These are phyloP conservation scores for Brachyhypopomus occidentalis DNA, from an alignment of 2,113 vertebrate genomes.

Conservation along the genomic window DNA sequence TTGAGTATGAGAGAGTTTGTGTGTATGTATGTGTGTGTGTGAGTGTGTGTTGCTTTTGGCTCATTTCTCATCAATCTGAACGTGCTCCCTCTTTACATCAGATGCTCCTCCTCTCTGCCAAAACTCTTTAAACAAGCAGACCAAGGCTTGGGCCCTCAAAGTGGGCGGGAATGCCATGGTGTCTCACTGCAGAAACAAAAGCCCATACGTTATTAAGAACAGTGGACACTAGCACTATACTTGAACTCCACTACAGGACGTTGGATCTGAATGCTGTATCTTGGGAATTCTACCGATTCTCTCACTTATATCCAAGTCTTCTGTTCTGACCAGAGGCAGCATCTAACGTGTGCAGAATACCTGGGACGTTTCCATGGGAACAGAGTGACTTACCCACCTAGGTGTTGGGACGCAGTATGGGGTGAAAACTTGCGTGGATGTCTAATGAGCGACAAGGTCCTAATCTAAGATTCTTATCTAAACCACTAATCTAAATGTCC, in stretches of 20 bases:
- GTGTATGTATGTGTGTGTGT: slow-evolving; percentile 17
- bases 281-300: too few relatives aligned
- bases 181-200: not conserved
- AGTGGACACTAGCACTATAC: too few relatives aligned
- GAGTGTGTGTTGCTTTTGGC: not conserved
- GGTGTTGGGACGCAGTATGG: not conserved
- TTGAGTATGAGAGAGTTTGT: too few relatives aligned
- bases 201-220: not conserved
- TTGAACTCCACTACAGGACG: not conserved
- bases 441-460: slow-evolving; percentile 27
- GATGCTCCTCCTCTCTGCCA: slow-evolving; percentile 28
- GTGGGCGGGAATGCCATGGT: not conserved
- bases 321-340: slow-evolving; percentile 13
- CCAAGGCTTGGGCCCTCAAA: not conserved
- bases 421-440: not conserved
- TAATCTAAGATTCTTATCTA: slow-evolving; percentile 2
- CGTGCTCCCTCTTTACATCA: not conserved
- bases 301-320: not conserved
- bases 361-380: slow-evolving; percentile 48
- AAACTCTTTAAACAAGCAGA: slow-evolving; percentile 22
- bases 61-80: not conserved
- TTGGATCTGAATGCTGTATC: too few relatives aligned
- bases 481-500: too few relatives aligned
- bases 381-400: slow-evolving; percentile 20
- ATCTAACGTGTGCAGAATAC: slow-evolving; percentile 2